phyloP scores from a whole-genome alignment of 2,113 vertebrate species.

The Hydrolagus affinis region DNA sequence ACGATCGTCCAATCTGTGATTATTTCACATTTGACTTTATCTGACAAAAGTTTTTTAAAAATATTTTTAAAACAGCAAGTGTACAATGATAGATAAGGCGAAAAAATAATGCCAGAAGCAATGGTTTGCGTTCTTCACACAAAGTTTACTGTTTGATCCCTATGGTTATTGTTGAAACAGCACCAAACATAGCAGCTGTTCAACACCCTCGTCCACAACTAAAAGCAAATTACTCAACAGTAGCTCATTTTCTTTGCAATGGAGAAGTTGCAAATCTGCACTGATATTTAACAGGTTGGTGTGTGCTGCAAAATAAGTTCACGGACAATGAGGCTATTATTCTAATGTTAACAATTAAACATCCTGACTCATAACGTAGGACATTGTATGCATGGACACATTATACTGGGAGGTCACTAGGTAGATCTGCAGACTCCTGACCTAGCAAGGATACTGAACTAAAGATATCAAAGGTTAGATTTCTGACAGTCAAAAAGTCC shows the following conservation, averaged over 20 bases:
- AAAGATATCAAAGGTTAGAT: constrained; percentile 49
- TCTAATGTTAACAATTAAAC: constrained; percentile 31
- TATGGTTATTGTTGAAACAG: not conserved
- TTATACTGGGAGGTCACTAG: not conserved
- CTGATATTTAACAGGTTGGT: constrained; percentile 22
- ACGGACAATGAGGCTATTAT: constrained; percentile 15
- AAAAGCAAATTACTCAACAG: not conserved
- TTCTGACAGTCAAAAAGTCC: constrained; percentile 49
- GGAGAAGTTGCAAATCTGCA: constrained; percentile 10
- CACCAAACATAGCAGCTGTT: not conserved
- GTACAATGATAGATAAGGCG: not conserved
- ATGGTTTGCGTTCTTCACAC: not conserved
- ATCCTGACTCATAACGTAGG: constrained; percentile 21
- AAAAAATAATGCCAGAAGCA: not conserved
- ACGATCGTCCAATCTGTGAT: not conserved
- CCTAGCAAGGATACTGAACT: constrained; percentile 24
- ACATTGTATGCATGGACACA: constrained; percentile 22
- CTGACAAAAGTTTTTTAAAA: not conserved
- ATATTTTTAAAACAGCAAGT: too few species aligned
- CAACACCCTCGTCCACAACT: not conserved
- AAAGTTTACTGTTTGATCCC: not conserved
- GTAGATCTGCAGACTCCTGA: constrained; percentile 21
- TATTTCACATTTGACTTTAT: not conserved
- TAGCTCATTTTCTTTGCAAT: not conserved
- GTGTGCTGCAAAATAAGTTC: not conserved